phyloP scores from a whole-genome alignment of 2,797 vertebrate species.

The Sebastiscus albofasciatus region DNA sequence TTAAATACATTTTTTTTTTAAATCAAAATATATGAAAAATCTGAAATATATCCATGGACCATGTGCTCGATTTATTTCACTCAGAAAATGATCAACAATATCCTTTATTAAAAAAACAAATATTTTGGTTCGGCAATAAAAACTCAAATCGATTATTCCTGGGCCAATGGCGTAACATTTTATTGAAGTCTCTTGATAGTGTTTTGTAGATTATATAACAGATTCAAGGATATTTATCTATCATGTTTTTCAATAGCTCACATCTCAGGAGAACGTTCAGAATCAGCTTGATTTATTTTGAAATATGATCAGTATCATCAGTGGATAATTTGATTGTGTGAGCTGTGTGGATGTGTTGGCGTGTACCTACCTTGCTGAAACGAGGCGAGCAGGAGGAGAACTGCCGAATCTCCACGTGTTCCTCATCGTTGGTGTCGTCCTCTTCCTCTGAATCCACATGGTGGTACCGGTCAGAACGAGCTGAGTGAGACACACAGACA shows the following conservation, averaged over 20 bases:
- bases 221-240: neutral
- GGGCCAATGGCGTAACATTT: too few species aligned
- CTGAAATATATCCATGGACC: too few species aligned
- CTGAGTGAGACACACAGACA: constrained; percentile 69
- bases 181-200: neutral
- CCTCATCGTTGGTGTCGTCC: constrained; percentile 96
- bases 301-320: neutral
- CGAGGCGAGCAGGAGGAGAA: constrained; percentile 97
- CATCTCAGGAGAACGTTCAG: neutral
- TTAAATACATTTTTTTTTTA: neutral
- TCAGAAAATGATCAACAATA: neutral
- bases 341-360: neutral
- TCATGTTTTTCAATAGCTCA: neutral
- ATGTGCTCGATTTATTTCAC: neutral
- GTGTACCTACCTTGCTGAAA: constrained; percentile 94
- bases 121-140: too few species aligned
- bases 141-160: too few species aligned
- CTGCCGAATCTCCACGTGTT: constrained; percentile 93
- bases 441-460: constrained; percentile 96
- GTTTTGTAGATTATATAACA: neutral
- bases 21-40: neutral
- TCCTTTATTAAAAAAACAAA: neutral
- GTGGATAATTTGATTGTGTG: neutral
- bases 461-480: constrained; percentile 93
- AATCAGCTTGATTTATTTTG: neutral